A percentile compares a stretch with the other conserved stretches of the same genome.
These are phyloP conservation scores for Portevinia maculata DNA, from an alignment of 2,888 invertebrate genomes.

Conservation along the genomic window DNA sequence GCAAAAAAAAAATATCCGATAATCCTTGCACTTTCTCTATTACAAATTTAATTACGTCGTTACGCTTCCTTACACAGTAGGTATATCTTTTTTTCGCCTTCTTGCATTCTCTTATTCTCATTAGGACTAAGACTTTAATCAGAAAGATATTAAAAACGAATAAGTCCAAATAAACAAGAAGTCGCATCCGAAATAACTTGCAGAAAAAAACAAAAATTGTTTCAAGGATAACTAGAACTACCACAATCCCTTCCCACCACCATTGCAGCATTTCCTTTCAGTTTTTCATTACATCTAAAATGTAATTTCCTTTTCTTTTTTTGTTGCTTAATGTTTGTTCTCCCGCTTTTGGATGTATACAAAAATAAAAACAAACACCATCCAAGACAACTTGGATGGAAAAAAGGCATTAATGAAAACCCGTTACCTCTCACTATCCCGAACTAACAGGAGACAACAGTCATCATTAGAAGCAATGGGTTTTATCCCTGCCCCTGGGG, in stretches of 20 bases:
- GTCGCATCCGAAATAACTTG: neutral
- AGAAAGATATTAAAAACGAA: constrained; percentile 57
- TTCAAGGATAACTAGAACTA: constrained; percentile 30
- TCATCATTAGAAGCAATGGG: constrained; percentile 31
- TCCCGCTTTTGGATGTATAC: constrained; percentile 17
- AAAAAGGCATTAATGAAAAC: constrained; percentile 48
- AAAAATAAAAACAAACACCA: constrained; percentile 1
- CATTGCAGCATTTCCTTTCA: constrained; percentile 27
- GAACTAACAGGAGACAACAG: constrained; percentile 7
- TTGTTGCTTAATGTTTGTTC: constrained; percentile 46
- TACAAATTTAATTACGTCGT: constrained; percentile 15
- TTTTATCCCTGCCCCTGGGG: neutral
- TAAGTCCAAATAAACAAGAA: constrained; percentile 39
- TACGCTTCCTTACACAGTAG: neutral
- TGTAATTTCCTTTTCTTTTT: constrained; percentile 47
- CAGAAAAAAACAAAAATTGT: constrained; percentile 13
- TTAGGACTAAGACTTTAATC: constrained; percentile 50
- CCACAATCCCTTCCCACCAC: neutral
- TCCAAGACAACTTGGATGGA: constrained; percentile 21
- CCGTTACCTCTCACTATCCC: neutral
- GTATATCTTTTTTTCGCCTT: neutral
- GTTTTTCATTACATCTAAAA: constrained; percentile 50
- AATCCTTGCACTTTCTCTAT: neutral
- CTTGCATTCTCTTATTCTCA: constrained; percentile 21
- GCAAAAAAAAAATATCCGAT: no score